Percentiles rank a stretch among this genome's conserved stretches.
Evolutionary conservation across 2,797 vertebrate genomes (phyloP).

Genomic region (Heliangelus exortis): DNA sequence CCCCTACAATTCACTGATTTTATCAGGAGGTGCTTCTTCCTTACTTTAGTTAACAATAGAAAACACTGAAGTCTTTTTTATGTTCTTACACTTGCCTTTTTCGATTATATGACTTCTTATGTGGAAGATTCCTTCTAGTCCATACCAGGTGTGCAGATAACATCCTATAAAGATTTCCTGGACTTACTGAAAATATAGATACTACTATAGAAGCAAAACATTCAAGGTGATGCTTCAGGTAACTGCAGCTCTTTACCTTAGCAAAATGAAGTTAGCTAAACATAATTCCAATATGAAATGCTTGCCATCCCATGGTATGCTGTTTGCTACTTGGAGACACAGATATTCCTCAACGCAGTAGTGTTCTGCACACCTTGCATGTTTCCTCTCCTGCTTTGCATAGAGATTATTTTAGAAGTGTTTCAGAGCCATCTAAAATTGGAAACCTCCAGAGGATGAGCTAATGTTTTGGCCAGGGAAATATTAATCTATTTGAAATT

Average conservation of each 20-base stretch:
- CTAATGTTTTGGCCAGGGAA: neutral
- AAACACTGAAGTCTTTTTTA: neutral
- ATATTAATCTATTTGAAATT: conserved; percentile 7
- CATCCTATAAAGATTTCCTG: neutral
- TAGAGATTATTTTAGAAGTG: neutral
- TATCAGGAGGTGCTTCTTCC: neutral
- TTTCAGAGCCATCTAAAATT: conserved; percentile 16
- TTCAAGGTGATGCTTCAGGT: neutral
- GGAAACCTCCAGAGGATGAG: neutral
- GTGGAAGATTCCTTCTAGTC: neutral
- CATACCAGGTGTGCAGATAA: neutral
- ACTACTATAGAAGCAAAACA: neutral
- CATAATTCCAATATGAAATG: neutral
- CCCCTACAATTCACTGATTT: neutral
- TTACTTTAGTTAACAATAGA: neutral
- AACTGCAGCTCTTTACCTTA: neutral
- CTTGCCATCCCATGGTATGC: neutral
- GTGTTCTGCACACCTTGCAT: neutral
- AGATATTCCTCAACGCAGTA: neutral
- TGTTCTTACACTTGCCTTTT: neutral
- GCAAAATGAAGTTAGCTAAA: neutral
- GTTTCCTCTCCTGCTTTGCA: conserved; percentile 9
- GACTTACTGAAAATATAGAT: neutral
- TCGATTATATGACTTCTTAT: neutral
- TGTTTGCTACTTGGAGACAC: neutral